These are phyloP conservation scores for Apamea anceps DNA, from an alignment of 2,888 invertebrate species.

Conservation along the genomic window DNA sequence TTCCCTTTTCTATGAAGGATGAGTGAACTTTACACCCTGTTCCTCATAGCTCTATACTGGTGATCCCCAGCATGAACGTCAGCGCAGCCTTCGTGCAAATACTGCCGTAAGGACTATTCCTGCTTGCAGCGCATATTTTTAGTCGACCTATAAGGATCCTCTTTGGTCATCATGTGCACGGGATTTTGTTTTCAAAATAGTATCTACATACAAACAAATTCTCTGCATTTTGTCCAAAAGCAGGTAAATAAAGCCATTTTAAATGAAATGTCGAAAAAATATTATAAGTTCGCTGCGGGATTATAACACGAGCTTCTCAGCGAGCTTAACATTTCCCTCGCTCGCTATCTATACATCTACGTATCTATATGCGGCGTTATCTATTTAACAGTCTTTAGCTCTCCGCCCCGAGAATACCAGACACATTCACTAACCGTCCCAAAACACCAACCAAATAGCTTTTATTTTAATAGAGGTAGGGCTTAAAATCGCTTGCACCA, in stretches of 20 bases:
- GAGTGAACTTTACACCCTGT: too few species aligned
- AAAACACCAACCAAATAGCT: slow-evolving; percentile 30
- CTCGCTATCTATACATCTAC: slow-evolving; percentile 45
- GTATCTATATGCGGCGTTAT: slow-evolving; percentile 72
- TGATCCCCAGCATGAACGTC: too few species aligned
- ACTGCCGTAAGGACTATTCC: too few species aligned
- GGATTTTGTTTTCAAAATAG: too few species aligned
- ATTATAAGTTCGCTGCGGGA: slow-evolving; percentile 6
- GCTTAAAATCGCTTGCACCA: slow-evolving; percentile 64
- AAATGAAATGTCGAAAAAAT: slow-evolving; percentile 20
- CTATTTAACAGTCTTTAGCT: slow-evolving; percentile 83
- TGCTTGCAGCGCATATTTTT: too few species aligned
- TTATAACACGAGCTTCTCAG: slow-evolving; percentile 19
- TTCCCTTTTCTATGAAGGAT: too few species aligned
- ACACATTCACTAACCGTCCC: slow-evolving; percentile 69
- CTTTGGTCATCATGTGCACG: too few species aligned
- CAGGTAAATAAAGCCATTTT: neutral
- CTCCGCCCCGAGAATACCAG: slow-evolving; percentile 85
- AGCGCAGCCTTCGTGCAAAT: too few species aligned
- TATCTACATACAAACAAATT: neutral
- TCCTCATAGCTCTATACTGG: too few species aligned
- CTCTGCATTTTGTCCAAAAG: neutral
- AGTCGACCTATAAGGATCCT: too few species aligned
- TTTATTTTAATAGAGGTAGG: slow-evolving; percentile 59
- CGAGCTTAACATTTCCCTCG: slow-evolving; percentile 50